Evolutionary conservation across 2,113 vertebrate species (phyloP).

Genomic region (Pitta sordida): DNA sequence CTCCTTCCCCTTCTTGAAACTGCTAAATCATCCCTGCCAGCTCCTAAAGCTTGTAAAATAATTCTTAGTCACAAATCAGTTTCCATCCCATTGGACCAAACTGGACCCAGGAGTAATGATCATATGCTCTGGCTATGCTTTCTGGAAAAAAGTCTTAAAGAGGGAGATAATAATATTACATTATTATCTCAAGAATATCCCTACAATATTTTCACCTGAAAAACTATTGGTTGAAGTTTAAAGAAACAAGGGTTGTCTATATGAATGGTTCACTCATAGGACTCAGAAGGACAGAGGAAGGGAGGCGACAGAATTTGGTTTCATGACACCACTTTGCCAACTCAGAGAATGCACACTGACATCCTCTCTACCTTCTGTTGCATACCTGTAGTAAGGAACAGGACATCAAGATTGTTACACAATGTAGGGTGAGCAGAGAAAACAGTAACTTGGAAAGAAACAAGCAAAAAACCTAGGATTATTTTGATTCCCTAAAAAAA

Average conservation of each 20-base stretch:
- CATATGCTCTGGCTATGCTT: neutral
- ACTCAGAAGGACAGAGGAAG: neutral
- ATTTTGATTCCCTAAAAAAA: neutral
- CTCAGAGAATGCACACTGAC: neutral
- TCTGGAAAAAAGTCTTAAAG: neutral
- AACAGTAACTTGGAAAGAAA: neutral
- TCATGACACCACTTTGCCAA: neutral
- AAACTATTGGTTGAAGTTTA: neutral
- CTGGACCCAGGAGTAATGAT: neutral
- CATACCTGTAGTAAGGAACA: neutral
- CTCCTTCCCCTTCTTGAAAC: neutral
- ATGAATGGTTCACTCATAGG: neutral
- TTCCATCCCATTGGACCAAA: neutral
- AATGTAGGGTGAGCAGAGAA: neutral
- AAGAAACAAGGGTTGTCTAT: neutral
- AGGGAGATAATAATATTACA: neutral
- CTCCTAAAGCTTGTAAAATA: neutral
- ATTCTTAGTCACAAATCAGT: neutral
- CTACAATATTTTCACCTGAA: neutral
- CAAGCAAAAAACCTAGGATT: neutral
- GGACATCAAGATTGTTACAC: neutral
- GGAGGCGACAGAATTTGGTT: neutral
- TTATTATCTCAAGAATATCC: neutral
- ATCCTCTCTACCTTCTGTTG: neutral
- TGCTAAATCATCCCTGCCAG: neutral